A percentile compares a stretch with the other conserved stretches of the same genome.
Evolutionary conservation across 2,797 vertebrate genomes (phyloP).

Genomic region (Phrynocephalus forsythii): DNA sequence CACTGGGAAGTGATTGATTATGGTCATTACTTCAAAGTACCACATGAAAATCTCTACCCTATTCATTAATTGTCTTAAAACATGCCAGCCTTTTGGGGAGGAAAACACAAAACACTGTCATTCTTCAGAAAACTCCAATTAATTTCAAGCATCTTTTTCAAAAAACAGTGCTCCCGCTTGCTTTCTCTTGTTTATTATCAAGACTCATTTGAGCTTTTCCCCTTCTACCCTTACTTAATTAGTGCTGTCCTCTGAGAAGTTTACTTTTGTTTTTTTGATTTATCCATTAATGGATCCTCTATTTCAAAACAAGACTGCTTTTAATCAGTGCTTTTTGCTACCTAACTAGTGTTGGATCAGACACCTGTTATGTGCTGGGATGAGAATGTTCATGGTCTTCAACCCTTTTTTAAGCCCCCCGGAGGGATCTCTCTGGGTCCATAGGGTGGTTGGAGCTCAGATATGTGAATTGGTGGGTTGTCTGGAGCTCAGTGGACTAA

Average conservation of each 20-base stretch:
- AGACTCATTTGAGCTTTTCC: conserved; percentile 47
- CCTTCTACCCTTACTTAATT: conserved; percentile 35
- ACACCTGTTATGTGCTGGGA: background rate
- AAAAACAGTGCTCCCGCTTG: conserved; percentile 32
- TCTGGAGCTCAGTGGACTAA: too few relatives aligned
- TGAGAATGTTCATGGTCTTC: background rate
- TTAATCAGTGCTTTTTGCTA: background rate
- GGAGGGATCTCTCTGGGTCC: background rate
- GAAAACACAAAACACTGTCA: conserved; percentile 61
- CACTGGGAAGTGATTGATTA: conserved; percentile 73
- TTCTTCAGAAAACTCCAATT: conserved; percentile 69
- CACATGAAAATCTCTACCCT: conserved; percentile 71
- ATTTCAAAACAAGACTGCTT: background rate
- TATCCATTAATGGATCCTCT: background rate
- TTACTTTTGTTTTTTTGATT: background rate
- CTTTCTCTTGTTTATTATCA: conserved; percentile 54
- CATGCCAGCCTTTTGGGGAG: conserved; percentile 59
- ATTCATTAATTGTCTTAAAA: conserved; percentile 73
- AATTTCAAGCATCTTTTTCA: conserved; percentile 40
- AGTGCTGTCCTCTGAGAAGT: conserved; percentile 6
- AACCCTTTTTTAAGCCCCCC: background rate
- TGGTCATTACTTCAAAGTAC: conserved; percentile 74
- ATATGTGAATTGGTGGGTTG: too few relatives aligned
- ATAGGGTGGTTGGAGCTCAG: too few relatives aligned
- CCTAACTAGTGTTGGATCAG: background rate